These are phyloP conservation scores for Heterotis niloticus DNA, from an alignment of 2,113 vertebrate species.

Conservation along the genomic window DNA sequence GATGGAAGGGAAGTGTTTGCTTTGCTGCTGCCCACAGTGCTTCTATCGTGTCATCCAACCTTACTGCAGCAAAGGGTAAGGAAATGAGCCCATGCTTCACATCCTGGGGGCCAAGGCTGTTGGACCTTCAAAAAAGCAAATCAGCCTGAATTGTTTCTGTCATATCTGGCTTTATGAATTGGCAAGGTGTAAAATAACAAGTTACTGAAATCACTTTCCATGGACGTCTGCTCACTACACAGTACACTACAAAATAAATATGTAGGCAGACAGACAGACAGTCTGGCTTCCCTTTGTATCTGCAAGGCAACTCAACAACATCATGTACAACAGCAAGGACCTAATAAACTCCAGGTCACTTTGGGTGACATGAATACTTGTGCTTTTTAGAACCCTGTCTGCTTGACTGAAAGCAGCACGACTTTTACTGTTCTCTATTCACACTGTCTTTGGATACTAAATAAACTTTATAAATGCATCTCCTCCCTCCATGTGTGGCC, in stretches of 20 bases:
- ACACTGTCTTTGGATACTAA: no score
- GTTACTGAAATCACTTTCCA: no score
- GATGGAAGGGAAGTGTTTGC: slow-evolving; percentile 1
- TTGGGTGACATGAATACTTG: background rate
- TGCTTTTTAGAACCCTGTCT: background rate
- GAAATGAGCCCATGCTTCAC: background rate
- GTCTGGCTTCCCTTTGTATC: no score
- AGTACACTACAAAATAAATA: no score
- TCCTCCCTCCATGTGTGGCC: slow-evolving; percentile 46
- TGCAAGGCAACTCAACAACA: no score
- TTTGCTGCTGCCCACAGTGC: background rate
- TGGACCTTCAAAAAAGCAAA: background rate
- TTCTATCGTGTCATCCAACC: background rate
- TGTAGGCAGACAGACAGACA: no score
- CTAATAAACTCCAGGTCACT: no score
- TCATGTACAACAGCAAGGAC: no score
- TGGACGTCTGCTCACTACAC: no score
- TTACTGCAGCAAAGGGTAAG: background rate
- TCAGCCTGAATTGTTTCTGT: background rate
- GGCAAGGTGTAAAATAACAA: no score
- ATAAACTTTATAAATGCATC: slow-evolving; percentile 50
- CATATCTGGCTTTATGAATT: background rate
- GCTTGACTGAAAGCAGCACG: slow-evolving; percentile 49
- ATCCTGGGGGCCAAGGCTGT: background rate
- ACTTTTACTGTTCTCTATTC: slow-evolving; percentile 49